Evolutionary conservation across 2,113 vertebrate species (phyloP).

Genomic region (Alexandromys fortis): DNA sequence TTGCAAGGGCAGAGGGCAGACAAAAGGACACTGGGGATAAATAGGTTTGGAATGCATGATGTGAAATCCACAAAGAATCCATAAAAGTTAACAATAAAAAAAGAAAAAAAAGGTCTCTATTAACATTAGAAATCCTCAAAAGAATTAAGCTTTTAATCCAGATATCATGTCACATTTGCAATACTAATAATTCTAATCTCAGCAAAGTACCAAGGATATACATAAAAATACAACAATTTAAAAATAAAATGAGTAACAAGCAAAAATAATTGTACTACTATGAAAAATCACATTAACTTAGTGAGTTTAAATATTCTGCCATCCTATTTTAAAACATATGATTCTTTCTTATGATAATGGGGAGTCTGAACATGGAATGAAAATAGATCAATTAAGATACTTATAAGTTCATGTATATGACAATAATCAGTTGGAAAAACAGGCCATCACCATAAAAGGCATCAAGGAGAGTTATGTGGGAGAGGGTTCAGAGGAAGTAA

Average conservation of each 20-base stretch:
- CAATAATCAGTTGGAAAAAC: neutral
- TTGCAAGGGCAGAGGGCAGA: neutral
- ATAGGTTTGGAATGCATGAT: neutral
- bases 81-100: neutral
- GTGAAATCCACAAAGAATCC: neutral
- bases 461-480: neutral
- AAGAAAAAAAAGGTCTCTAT: neutral
- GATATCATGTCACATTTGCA: neutral
- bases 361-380: neutral
- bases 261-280: neutral
- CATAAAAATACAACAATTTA: neutral
- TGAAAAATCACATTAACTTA: neutral
- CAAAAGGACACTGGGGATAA: neutral
- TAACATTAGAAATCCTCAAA: neutral
- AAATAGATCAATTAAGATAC: neutral
- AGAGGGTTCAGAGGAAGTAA: neutral
- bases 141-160: conserved; percentile 17
- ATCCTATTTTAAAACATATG: neutral
- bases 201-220: neutral
- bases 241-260: neutral
- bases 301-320: neutral
- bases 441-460: neutral
- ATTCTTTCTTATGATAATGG: neutral
- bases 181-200: neutral
- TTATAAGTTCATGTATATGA: neutral